Percentiles rank a stretch among this genome's conserved stretches.
These are phyloP conservation scores for Eristalinus aeneus DNA, from an alignment of 2,888 invertebrate genomes.

Conservation along the genomic window DNA sequence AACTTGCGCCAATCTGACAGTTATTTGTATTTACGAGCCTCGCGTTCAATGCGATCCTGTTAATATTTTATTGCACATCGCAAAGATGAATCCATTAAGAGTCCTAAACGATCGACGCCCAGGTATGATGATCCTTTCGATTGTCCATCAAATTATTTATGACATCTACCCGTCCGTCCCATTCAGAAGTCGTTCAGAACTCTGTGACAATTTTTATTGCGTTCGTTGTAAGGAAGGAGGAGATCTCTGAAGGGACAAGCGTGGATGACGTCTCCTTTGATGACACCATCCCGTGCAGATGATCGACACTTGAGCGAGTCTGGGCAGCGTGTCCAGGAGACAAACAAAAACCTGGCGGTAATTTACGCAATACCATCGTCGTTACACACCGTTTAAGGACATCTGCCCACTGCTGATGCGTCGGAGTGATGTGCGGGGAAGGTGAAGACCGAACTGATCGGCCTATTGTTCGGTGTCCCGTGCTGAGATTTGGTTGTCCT, in stretches of 20 bases:
- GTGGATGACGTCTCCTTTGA: conserved; percentile 28
- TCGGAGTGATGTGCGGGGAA: neutral
- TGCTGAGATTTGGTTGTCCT: conserved; percentile 8
- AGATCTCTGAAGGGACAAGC: conserved; percentile 1
- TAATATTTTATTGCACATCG: conserved; percentile 1
- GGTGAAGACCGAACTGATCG: conserved; percentile 2
- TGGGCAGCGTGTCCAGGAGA: conserved; percentile 9
- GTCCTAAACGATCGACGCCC: neutral
- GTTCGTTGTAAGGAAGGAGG: neutral
- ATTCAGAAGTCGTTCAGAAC: neutral
- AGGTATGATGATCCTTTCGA: neutral
- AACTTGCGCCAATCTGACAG: conserved; percentile 24
- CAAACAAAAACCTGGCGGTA: conserved; percentile 40
- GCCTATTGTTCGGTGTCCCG: conserved; percentile 27
- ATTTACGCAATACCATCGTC: conserved; percentile 40
- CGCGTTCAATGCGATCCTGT: conserved; percentile 9
- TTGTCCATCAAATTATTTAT: conserved; percentile 39
- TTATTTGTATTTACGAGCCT: conserved; percentile 32
- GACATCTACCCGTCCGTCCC: conserved; percentile 1
- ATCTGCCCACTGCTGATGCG: conserved; percentile 51
- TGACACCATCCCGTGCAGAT: conserved; percentile 35
- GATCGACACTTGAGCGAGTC: conserved; percentile 48
- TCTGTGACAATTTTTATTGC: neutral
- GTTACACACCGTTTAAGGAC: conserved; percentile 40
- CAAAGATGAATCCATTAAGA: neutral